phyloP scores from a whole-genome alignment of 2,797 vertebrate genomes.

The Pelobates cultripes region DNA sequence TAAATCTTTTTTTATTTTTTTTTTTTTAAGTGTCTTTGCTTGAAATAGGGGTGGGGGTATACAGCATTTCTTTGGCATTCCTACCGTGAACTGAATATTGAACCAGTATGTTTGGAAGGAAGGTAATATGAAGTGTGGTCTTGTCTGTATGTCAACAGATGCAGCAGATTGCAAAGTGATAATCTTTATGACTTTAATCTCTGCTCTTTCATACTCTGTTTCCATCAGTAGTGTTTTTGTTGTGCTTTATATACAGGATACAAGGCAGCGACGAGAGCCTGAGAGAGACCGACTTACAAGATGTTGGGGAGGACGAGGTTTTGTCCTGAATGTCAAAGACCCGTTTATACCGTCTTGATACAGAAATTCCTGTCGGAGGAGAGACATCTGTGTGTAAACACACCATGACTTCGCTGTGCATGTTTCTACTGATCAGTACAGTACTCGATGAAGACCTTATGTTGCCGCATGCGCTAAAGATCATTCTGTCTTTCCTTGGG shows the following conservation, averaged over 20 bases:
- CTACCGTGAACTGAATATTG: no score
- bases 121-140: no score
- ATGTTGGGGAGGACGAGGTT: slow-evolving; percentile 84
- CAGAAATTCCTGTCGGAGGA: neutral
- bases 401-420: slow-evolving; percentile 37
- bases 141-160: no score
- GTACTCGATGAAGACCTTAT: slow-evolving; percentile 61
- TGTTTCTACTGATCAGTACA: slow-evolving; percentile 44
- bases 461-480: slow-evolving; percentile 72
- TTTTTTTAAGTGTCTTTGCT: no score
- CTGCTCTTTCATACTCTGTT: neutral
- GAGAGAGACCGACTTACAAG: slow-evolving; percentile 79
- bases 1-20: no score
- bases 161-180: no score
- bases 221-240: neutral
- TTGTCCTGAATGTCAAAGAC: slow-evolving; percentile 78
- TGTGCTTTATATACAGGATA: slow-evolving; percentile 79
- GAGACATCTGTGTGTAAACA: slow-evolving; percentile 18
- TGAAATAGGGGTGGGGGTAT: no score
- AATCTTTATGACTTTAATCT: no score
- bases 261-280: slow-evolving; percentile 85
- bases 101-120: no score
- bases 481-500: slow-evolving; percentile 52
- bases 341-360: neutral
- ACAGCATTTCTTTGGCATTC: no score